A percentile compares a stretch with the other conserved stretches of the same genome.
phyloP scores from a whole-genome alignment of 1,140 invertebrate genomes.

The Himalopsyche phryganea region DNA sequence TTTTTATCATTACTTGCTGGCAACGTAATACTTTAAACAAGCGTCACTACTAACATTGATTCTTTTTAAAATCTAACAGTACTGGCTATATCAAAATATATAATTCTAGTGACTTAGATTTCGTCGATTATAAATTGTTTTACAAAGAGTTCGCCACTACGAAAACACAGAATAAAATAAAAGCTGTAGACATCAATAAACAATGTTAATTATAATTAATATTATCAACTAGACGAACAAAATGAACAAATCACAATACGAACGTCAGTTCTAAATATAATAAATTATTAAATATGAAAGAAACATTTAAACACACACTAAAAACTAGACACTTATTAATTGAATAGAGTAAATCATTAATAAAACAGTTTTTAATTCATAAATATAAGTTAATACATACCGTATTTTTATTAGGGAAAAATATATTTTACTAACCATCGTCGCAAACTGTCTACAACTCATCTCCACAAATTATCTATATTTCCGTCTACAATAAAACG shows the following conservation, averaged over 20 bases:
- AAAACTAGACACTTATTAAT: conserved; percentile 3
- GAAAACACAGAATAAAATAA: conserved; percentile 1
- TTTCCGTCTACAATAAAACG: too few species aligned
- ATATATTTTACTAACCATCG: too few species aligned
- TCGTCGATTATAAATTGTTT: conserved; percentile 16
- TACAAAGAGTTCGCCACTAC: conserved; percentile 18
- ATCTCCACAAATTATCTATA: too few species aligned
- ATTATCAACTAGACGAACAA: background rate
- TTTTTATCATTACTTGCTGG: conserved; percentile 1
- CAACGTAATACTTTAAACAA: conserved; percentile 8
- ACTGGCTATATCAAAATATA: conserved; percentile 31
- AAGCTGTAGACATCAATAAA: background rate
- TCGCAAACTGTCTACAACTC: too few species aligned
- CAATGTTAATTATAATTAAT: background rate
- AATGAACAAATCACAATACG: conserved; percentile 1
- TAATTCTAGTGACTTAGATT: conserved; percentile 33
- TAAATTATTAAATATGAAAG: conserved; percentile 1
- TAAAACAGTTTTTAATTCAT: too few species aligned
- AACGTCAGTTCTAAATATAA: background rate
- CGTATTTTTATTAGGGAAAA: too few species aligned
- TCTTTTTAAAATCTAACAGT: conserved; percentile 17
- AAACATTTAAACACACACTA: background rate
- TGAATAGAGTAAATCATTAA: background rate
- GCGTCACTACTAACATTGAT: conserved; percentile 25
- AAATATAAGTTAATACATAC: too few species aligned